Percentiles rank a stretch among this genome's conserved stretches.
Evolutionary conservation across 2,113 vertebrate species (phyloP).

Genomic region (Coturnix japonica): DNA sequence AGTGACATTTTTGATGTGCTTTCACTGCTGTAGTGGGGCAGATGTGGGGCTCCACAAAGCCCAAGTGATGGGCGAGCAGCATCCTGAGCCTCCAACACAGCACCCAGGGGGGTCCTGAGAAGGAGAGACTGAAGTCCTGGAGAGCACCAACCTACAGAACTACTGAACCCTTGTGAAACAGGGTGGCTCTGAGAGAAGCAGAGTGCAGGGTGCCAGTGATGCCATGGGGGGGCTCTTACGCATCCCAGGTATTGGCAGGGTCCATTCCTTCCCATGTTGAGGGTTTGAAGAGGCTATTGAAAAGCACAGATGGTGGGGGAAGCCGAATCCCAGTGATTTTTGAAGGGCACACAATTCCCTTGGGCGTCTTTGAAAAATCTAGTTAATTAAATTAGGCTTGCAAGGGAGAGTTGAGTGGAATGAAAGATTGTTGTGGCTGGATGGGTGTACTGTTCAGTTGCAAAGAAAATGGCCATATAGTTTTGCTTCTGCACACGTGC

Average conservation of each 20-base stretch:
- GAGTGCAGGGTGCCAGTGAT: not conserved
- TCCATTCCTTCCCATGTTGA: not conserved
- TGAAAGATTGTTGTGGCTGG: not conserved
- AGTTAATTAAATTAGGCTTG: conserved; percentile 16
- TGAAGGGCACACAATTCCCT: not conserved
- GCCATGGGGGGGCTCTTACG: not conserved
- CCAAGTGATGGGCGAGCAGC: not conserved
- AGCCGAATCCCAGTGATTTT: not conserved
- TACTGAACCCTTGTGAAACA: not conserved
- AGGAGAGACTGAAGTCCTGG: not conserved
- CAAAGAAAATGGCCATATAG: not conserved
- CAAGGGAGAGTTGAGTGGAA: not conserved
- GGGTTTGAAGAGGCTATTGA: not conserved
- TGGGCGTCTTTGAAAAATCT: not conserved
- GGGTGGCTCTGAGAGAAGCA: not conserved
- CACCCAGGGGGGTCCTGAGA: accelerated
- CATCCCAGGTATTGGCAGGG: not conserved
- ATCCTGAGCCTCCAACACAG: not conserved
- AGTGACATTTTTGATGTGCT: not conserved
- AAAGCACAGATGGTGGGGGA: not conserved
- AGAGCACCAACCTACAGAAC: not conserved
- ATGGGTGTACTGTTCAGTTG: not conserved
- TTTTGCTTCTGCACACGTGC: not conserved
- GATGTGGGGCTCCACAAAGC: not conserved
- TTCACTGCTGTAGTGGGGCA: not conserved